These are phyloP conservation scores for Pedicia rivosa DNA, from an alignment of 2,888 invertebrate species.

Conservation along the genomic window DNA sequence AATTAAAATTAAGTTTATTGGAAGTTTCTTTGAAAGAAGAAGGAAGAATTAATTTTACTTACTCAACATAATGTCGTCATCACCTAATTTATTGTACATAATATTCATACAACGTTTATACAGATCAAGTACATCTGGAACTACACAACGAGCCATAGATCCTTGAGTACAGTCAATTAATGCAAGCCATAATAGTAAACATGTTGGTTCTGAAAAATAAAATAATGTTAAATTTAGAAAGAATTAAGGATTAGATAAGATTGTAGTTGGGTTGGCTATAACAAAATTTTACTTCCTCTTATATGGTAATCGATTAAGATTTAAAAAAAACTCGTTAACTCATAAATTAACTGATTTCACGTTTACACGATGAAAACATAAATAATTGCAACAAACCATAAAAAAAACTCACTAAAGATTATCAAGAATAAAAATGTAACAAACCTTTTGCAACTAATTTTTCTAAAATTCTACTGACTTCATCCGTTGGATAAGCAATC, in stretches of 20 bases:
- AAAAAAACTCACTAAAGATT: not conserved
- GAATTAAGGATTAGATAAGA: not conserved
- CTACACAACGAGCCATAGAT: constrained; percentile 45
- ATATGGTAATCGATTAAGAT: not conserved
- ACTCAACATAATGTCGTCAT: constrained; percentile 14
- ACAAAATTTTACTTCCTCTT: too few relatives aligned
- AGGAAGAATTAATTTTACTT: constrained; percentile 6
- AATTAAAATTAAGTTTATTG: not conserved
- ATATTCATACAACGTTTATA: constrained; percentile 33
- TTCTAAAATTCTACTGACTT: constrained; percentile 35
- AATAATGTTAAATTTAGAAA: constrained; percentile 6
- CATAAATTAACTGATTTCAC: too few relatives aligned
- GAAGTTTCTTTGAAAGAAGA: too few relatives aligned
- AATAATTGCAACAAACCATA: not conserved
- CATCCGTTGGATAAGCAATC: constrained; percentile 39
- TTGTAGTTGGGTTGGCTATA: too few relatives aligned
- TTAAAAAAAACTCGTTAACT: too few relatives aligned
- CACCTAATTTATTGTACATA: constrained; percentile 20
- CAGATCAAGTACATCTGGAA: constrained; percentile 38
- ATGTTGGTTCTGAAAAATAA: too few relatives aligned
- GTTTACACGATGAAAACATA: too few relatives aligned
- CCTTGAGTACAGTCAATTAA: constrained; percentile 27
- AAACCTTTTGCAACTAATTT: constrained; percentile 33
- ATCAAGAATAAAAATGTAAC: too few relatives aligned
- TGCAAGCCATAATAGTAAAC: constrained; percentile 24